Evolutionary conservation across 2,888 invertebrate species (phyloP).

Genomic region (Myathropa florea): DNA sequence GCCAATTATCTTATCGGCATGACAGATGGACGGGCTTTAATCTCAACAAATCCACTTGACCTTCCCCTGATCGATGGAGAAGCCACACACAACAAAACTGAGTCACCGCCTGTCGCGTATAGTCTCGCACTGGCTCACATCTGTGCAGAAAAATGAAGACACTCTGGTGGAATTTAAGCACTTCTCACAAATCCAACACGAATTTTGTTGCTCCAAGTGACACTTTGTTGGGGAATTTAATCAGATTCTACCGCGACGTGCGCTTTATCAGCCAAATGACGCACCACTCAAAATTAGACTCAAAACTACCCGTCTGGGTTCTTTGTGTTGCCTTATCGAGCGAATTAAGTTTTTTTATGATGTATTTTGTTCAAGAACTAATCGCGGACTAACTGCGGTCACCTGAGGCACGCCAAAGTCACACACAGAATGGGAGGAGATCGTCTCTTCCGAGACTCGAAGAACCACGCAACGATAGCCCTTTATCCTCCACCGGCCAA

Average conservation of each 20-base stretch:
- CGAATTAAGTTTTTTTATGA: background rate
- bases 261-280: background rate
- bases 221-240: background rate
- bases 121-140: no score
- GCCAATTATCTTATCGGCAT: background rate
- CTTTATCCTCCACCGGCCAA: background rate
- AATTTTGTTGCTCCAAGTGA: background rate
- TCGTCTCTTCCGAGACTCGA: no score
- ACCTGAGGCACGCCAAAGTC: conserved; percentile 15
- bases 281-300: background rate
- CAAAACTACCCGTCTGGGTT: background rate
- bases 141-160: no score
- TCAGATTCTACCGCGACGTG: background rate
- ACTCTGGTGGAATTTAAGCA: no score
- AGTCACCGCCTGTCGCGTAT: no score
- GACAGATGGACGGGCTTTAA: background rate
- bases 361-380: background rate
- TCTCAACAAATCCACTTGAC: background rate
- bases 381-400: background rate
- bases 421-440: background rate
- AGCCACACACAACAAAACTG: background rate
- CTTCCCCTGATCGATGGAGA: background rate
- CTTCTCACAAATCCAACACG: background rate
- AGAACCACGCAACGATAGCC: no score
- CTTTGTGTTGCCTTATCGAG: background rate